These are phyloP conservation scores for Venturia canescens DNA, from an alignment of 1,140 invertebrate species.

Conservation along the genomic window DNA sequence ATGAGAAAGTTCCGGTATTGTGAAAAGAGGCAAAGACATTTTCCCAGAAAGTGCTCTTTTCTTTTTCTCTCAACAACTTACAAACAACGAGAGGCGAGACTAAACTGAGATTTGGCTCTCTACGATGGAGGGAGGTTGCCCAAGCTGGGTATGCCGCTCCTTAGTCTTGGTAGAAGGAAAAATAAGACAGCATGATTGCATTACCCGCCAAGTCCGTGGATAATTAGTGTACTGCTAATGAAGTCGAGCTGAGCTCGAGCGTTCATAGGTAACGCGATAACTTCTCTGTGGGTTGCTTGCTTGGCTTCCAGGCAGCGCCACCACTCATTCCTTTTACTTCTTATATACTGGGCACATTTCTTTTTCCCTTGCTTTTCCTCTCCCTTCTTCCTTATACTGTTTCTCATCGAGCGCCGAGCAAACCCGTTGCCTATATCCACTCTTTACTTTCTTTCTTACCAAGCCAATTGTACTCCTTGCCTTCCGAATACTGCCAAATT, in stretches of 20 bases:
- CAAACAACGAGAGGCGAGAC: not conserved
- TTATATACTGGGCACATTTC: not conserved
- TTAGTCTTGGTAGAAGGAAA: not conserved
- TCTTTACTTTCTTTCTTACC: not conserved
- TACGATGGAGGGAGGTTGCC: not conserved
- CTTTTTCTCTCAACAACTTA: constrained; percentile 2
- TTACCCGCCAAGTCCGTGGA: constrained; percentile 48
- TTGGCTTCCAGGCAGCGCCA: not conserved
- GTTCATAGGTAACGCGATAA: constrained; percentile 42
- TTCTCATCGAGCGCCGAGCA: not conserved
- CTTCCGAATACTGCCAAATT: not conserved
- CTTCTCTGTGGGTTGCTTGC: constrained; percentile 15
- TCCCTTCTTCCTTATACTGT: not conserved
- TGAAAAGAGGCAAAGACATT: constrained; percentile 35
- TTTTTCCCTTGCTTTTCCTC: not conserved
- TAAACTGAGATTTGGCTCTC: constrained; percentile 26
- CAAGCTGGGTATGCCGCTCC: not conserved
- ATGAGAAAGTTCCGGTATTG: constrained; percentile 4
- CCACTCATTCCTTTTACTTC: not conserved
- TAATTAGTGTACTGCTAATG: constrained; percentile 51
- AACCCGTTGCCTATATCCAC: not conserved
- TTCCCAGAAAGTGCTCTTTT: constrained; percentile 29
- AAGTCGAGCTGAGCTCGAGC: constrained; percentile 38
- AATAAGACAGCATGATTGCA: constrained; percentile 35
- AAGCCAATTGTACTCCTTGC: not conserved